These are phyloP conservation scores for Scolopax rusticola DNA, from an alignment of 2,797 vertebrate species.

Conservation along the genomic window DNA sequence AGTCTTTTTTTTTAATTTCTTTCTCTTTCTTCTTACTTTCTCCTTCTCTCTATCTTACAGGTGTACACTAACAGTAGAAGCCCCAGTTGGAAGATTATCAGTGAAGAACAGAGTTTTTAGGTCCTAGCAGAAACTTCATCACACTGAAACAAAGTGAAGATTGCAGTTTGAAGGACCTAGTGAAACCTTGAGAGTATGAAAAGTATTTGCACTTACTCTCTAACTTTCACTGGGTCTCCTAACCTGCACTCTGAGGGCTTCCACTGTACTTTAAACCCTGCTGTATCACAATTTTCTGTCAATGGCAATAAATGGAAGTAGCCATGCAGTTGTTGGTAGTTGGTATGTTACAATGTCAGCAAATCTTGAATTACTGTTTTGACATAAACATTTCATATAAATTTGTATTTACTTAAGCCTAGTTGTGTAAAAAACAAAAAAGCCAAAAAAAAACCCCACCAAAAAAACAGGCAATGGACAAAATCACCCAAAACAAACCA, in stretches of 20 bases:
- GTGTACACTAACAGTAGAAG: conserved; percentile 48
- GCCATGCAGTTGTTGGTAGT: not conserved
- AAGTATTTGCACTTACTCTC: conserved; percentile 6
- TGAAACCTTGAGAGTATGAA: conserved; percentile 26
- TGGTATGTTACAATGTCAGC: conserved; percentile 39
- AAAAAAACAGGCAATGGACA: not conserved
- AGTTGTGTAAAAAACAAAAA: not conserved
- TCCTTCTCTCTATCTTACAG: conserved; percentile 54
- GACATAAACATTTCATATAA: conserved; percentile 18
- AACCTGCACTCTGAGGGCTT: conserved; percentile 23
- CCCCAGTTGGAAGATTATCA: conserved; percentile 51
- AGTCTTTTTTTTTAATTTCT: not conserved
- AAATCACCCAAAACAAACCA: not conserved
- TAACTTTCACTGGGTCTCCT: conserved; percentile 11
- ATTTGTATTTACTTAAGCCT: conserved; percentile 39
- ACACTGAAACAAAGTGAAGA: not conserved
- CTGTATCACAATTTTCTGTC: not conserved
- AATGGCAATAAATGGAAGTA: not conserved
- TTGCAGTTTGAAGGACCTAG: conserved; percentile 7
- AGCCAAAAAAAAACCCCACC: not conserved
- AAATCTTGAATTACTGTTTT: conserved; percentile 65
- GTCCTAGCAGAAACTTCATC: conserved; percentile 52
- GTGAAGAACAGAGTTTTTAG: conserved; percentile 21
- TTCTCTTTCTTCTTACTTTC: conserved; percentile 4
- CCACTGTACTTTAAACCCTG: not conserved